Conservation (phyloP, 2,113 vertebrate genomes). For the Sterna hirundo region DNA sequence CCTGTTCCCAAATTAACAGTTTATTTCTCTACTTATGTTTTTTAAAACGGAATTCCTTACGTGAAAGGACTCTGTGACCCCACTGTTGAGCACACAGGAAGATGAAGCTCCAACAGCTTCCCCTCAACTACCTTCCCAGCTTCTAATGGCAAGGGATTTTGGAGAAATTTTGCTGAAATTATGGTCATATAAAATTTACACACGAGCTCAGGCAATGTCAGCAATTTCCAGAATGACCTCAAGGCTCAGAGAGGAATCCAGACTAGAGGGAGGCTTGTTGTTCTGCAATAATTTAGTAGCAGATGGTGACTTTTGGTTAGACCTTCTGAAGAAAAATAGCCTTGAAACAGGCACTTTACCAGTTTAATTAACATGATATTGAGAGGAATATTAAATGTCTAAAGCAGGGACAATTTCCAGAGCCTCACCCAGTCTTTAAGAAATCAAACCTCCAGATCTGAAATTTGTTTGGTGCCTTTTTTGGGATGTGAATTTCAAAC, state of each 20-base stretch:
- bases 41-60: neutral
- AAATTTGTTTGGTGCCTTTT: neutral
- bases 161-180: neutral
- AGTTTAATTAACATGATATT: neutral
- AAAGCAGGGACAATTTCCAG: neutral
- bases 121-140: neutral
- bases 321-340: slow-evolving; percentile 30
- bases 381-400: neutral
- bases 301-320: slow-evolving; percentile 55
- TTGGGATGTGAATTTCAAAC: neutral
- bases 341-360: neutral
- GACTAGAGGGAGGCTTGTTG: neutral
- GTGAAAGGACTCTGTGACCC: neutral
- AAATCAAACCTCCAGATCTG: neutral
- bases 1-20: neutral
- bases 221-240: slow-evolving; percentile 4
- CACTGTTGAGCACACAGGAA: neutral
- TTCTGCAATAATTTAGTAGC: slow-evolving; percentile 6
- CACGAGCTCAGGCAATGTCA: neutral
- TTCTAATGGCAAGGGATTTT: neutral
- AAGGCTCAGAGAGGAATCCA: neutral
- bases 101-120: neutral
- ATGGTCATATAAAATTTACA: neutral
- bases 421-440: neutral
- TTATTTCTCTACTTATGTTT: neutral